phyloP scores from a whole-genome alignment of 1,140 invertebrate species.

The Drosophila dunni region DNA sequence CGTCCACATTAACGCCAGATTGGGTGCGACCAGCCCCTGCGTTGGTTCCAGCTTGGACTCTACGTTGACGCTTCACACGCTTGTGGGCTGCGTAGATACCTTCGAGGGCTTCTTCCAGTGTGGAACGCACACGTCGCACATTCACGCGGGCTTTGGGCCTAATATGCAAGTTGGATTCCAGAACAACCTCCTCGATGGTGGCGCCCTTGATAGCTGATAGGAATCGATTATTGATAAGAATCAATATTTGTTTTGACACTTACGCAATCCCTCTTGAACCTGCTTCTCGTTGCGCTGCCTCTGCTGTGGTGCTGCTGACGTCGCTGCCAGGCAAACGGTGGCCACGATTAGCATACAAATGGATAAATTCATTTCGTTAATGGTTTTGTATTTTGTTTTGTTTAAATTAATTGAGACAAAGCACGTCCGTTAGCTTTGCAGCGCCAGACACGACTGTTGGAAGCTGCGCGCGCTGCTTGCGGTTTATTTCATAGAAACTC shows the following conservation, averaged over 20 bases:
- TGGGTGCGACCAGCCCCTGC: slow-evolving; percentile 52
- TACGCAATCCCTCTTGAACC: slow-evolving; percentile 71
- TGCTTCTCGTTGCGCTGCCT: slow-evolving; percentile 74
- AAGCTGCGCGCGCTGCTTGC: slow-evolving; percentile 42
- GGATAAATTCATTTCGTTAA: slow-evolving; percentile 59
- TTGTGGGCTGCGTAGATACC: slow-evolving; percentile 61
- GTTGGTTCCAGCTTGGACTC: slow-evolving; percentile 44
- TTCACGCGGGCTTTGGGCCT: slow-evolving; percentile 69
- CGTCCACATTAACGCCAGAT: slow-evolving; percentile 60
- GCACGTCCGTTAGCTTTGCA: slow-evolving; percentile 59
- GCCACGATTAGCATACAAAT: slow-evolving; percentile 59
- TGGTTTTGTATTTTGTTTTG: slow-evolving; percentile 3
- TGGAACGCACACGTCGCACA: slow-evolving; percentile 65
- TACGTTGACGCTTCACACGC: slow-evolving; percentile 64
- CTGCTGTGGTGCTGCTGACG: slow-evolving; percentile 61
- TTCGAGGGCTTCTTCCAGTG: slow-evolving; percentile 9
- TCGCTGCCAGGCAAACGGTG: slow-evolving; percentile 47
- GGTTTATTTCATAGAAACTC: slow-evolving; percentile 60
- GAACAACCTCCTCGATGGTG: slow-evolving; percentile 82
- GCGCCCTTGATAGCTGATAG: slow-evolving; percentile 64
- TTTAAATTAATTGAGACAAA: slow-evolving; percentile 6
- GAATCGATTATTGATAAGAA: slow-evolving; percentile 10
- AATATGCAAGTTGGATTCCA: slow-evolving; percentile 83
- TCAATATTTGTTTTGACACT: slow-evolving; percentile 35
- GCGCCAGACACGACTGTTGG: slow-evolving; percentile 58